Evolutionary conservation across 2,888 invertebrate species (phyloP), one percentile per base, ranked within the genome.

Genomic region (Chesias legatella): DNA sequence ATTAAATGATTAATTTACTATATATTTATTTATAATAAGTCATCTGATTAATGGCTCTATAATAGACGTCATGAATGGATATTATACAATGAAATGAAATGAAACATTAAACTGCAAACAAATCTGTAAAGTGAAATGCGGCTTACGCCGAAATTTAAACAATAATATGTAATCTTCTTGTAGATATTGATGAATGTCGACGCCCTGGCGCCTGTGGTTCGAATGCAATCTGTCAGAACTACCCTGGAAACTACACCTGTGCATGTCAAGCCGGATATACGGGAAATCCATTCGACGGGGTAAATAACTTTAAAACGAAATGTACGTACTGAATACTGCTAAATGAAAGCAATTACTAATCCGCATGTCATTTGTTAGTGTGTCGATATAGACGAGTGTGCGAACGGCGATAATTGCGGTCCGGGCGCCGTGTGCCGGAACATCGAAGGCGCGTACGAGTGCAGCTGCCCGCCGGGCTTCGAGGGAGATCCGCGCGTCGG

Each of bases 151-250:
- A n/a, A n/a, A n/a, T n/a, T n/a, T n/a, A n/a, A n/a, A n/a, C n/a
- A n/a, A n/a, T n/a, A n/a, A n/a, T n/a, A n/a, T n/a, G n/a, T n/a
- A n/a, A n/a, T n/a, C 7, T 40, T 26, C 6, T 26, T 23, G 49
- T 83, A 92, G 97, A 98, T 88, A 92, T 97, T 56, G 92, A 98
- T 74, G 97, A 98, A 90, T 98, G 97, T 84, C 84, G 89, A 65
- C 90, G 93, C 73, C 93, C 94, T 32, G 92, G 92, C 60, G 92
- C 94, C 52, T 97, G 97, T 71, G 97, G 96, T 46, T 85, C 89
- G 38, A 94, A 95, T 67, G 93, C 97, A 26, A 70, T 93, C 36
- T 97, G 97, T 76, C 91, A 92, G 53, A 97, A 97, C 77, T 91
- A 90, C 47, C 93, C 93, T 38, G 97, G 97, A 70, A 97, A 96